phyloP scores from a whole-genome alignment of 2,797 vertebrate species.

The Leptodactylus fallax region DNA sequence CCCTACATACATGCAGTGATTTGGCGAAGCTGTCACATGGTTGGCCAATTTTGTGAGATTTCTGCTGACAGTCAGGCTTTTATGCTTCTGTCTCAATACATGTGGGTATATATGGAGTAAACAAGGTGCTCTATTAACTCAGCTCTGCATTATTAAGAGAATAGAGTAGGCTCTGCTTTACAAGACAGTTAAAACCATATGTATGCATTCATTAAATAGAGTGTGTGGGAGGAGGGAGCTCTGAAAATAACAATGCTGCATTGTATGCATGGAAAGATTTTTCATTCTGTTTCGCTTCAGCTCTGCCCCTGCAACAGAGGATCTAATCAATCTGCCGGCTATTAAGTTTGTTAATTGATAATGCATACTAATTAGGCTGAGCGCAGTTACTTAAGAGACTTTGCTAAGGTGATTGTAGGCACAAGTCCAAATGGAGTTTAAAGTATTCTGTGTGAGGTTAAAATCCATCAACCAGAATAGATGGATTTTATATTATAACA shows the following conservation, averaged over 20 bases:
- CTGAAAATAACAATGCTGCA: conserved; percentile 84
- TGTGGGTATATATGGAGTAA: background rate
- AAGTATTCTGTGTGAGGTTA: conserved; percentile 98
- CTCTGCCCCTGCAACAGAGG: conserved; percentile 96
- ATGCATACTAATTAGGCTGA: conserved; percentile 99
- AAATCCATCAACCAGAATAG: conserved; percentile 94
- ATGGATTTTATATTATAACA: conserved; percentile 87
- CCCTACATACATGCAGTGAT: too few relatives aligned
- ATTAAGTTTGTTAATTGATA: conserved; percentile 99
- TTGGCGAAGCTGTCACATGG: too few relatives aligned
- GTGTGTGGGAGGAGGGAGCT: conserved; percentile 80
- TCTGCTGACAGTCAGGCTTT: too few relatives aligned
- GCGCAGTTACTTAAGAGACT: conserved; percentile 98
- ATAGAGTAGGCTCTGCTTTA: conserved; percentile 82
- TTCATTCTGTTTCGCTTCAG: conserved; percentile 96
- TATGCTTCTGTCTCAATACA: background rate
- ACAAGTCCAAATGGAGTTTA: conserved; percentile 98
- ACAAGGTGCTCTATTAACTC: conserved; percentile 68
- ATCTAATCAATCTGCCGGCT: conserved; percentile 99
- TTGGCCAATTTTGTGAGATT: too few relatives aligned
- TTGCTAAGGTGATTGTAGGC: conserved; percentile 99
- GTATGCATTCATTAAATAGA: conserved; percentile 93
- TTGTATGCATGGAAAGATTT: conserved; percentile 88
- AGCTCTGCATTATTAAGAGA: conserved; percentile 83
- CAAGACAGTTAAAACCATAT: conserved; percentile 90